Evolutionary conservation across 2,888 invertebrate species (phyloP).

Genomic region (Anarsia innoxiella): DNA sequence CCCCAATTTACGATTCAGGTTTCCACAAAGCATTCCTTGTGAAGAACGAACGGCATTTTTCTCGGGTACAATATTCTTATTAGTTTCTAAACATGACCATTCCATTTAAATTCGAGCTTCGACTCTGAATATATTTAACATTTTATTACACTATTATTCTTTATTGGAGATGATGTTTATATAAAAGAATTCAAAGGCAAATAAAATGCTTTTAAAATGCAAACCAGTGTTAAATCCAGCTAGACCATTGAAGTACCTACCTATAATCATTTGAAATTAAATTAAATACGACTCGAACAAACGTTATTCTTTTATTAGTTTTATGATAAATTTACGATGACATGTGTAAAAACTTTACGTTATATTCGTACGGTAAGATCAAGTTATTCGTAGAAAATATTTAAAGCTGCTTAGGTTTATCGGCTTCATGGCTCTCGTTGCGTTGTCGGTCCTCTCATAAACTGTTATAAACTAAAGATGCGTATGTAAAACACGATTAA

Average conservation of each 20-base stretch:
- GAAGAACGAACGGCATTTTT: conserved; percentile 54
- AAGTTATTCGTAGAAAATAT: no score
- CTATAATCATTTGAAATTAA: no score
- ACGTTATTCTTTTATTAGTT: no score
- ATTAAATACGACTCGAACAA: no score
- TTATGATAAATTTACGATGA: no score
- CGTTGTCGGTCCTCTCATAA: no score
- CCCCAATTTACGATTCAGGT: conserved; percentile 58
- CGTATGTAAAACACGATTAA: no score
- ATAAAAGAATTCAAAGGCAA: conserved; percentile 27
- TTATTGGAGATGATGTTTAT: conserved; percentile 31
- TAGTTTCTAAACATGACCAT: conserved; percentile 63
- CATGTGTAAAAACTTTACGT: no score
- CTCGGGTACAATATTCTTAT: conserved; percentile 54
- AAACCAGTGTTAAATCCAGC: not conserved
- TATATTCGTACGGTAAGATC: no score
- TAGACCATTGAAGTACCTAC: conserved; percentile 2
- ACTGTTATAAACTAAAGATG: no score
- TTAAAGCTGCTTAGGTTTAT: no score
- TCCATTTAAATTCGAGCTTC: conserved; percentile 51
- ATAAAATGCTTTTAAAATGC: conserved; percentile 20
- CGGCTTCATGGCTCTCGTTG: no score
- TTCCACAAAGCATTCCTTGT: conserved; percentile 51
- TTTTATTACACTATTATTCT: conserved; percentile 56
- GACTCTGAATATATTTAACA: conserved; percentile 47